Base-by-base conservation (phyloP, 2,797 vertebrate species). In the Gymnocypris eckloni region DNA sequence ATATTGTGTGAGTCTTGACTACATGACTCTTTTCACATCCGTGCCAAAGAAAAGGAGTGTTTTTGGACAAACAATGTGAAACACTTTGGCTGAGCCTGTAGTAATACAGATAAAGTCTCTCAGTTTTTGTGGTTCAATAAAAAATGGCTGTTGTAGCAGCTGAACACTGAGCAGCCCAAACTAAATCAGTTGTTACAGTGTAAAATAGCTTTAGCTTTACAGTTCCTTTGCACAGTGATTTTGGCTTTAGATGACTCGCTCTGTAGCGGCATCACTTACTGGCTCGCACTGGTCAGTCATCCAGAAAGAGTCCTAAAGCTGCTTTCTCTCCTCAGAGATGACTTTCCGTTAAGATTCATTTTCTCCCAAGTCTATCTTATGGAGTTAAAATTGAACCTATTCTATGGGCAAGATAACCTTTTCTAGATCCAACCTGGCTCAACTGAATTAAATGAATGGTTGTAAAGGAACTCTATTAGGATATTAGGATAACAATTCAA, bases 291-390 rank as follows among this genome's bases (percentile, higher is more conserved):
- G 87, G 83, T 89, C 89, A 87, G 88, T 90, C 89, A 89, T 88
- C 85, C 87, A 88, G 82, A 67, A 67, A 67, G 64, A 37, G 84
- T 81, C 73, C 71, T 71, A 88, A 78, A 86, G 59, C 88, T 84
- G 86, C 80, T 48, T 79, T 28, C 71, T 83, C 84, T 87, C 80
- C 78, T 82, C 83, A 84, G 59, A 88, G 79, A 86, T 87, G 86
- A 91, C 86, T 89, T 87, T 87, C 90, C 86, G 84, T 87, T 87
- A 87, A 89, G 82, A 89, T 90, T 89, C 73, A 89, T 89, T 89
- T 90, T 88, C 88, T 86, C 56, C 28, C 84, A 69, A 80, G 82
- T 89, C 86, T 79, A 72, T 90, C 85, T 90, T 77, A 86, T 87
- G 81, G 86, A 89, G 86, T 89, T 87, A 84, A 90, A 89, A 89